Percentiles rank a stretch among this genome's conserved stretches.
phyloP scores from a whole-genome alignment of 2,888 invertebrate species.

The Eulithis prunata region DNA sequence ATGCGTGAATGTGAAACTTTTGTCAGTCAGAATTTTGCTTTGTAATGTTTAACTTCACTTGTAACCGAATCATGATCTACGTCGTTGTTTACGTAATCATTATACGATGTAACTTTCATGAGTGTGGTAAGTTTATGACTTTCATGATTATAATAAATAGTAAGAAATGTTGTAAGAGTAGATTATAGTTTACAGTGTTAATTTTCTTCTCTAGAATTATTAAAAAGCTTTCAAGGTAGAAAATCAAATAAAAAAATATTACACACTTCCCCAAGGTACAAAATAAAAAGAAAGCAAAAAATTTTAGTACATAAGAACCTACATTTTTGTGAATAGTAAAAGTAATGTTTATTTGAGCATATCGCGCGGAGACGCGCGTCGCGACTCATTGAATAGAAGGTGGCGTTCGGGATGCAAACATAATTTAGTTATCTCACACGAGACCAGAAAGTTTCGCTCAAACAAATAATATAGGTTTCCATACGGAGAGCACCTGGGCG shows the following conservation, averaged over 20 bases:
- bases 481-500: conserved; percentile 80
- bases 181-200: too few species aligned
- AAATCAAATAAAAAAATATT: too few species aligned
- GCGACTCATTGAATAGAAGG: conserved; percentile 71
- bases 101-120: not conserved
- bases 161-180: too few species aligned
- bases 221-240: too few species aligned
- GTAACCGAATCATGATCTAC: not conserved
- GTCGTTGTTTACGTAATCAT: not conserved
- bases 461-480: conserved; percentile 84
- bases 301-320: not conserved
- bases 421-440: conserved; percentile 82
- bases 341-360: conserved; percentile 52
- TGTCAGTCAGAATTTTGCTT: conserved; percentile 63
- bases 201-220: too few species aligned
- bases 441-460: conserved; percentile 82
- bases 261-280: not conserved
- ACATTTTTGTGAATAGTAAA: conserved; percentile 23
- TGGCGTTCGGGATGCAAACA: conserved; percentile 73
- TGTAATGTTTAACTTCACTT: conserved; percentile 40
- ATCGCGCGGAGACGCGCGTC: conserved; percentile 50
- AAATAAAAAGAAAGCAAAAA: conserved; percentile 3
- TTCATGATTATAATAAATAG: too few species aligned
- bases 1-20: conserved; percentile 72
- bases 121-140: not conserved